These are phyloP conservation scores for Clarias magur DNA, from an alignment of 2,113 vertebrate species.

Conservation along the genomic window DNA sequence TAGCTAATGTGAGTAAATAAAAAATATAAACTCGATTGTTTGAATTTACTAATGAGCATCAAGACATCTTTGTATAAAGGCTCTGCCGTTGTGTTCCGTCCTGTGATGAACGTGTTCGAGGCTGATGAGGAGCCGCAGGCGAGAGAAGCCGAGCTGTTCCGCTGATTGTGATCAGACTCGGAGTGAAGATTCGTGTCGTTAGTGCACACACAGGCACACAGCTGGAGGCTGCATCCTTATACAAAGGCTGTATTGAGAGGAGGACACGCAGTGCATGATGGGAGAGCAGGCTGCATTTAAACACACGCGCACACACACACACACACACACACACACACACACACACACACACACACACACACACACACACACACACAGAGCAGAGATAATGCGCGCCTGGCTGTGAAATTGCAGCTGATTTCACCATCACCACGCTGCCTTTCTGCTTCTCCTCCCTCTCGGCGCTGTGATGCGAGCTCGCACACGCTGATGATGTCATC, in stretches of 20 bases:
- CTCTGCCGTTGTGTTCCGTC: background rate
- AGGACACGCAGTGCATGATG: constrained; percentile 8
- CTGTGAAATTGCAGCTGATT: constrained; percentile 17
- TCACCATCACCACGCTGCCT: background rate
- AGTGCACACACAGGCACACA: background rate
- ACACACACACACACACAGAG: constrained; percentile 7
- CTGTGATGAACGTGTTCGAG: background rate
- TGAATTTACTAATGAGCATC: background rate
- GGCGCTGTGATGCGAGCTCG: constrained; percentile 51
- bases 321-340: background rate
- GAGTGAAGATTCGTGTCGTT: background rate
- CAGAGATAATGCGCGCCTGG: background rate
- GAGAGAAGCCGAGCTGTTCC: background rate
- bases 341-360: constrained; percentile 9
- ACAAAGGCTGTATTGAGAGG: constrained; percentile 37
- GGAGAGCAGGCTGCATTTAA: background rate
- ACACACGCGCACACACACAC: too few species aligned
- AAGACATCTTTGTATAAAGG: background rate
- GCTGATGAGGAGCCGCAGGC: background rate
- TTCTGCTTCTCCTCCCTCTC: constrained; percentile 19
- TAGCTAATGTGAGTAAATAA: background rate
- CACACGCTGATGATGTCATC: constrained; percentile 72
- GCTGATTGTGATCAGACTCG: background rate
- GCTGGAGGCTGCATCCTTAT: background rate
- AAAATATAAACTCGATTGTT: background rate